These are phyloP conservation scores for Heliconius hewitsoni DNA, from an alignment of 1,140 invertebrate genomes.

Conservation along the genomic window DNA sequence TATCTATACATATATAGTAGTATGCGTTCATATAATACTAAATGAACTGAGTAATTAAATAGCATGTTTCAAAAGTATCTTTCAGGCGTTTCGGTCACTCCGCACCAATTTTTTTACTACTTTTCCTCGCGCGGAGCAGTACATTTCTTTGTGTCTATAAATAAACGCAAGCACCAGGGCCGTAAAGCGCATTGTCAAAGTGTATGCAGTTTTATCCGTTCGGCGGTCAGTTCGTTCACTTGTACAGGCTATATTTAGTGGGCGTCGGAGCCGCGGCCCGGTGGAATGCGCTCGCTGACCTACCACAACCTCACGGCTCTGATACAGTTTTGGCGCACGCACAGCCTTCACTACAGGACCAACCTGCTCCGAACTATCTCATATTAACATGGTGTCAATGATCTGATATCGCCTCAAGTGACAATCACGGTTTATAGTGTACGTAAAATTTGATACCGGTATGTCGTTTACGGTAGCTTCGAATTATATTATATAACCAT, in stretches of 20 bases:
- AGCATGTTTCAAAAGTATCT: not conserved
- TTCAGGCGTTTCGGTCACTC: not conserved
- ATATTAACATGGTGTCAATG: constrained; percentile 24
- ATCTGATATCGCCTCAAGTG: constrained; percentile 20
- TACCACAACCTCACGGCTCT: constrained; percentile 64
- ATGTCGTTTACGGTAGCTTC: too few species aligned
- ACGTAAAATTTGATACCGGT: not conserved
- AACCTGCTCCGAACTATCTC: constrained; percentile 37
- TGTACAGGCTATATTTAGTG: constrained; percentile 70
- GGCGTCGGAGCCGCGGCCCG: constrained; percentile 48
- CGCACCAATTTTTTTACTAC: not conserved
- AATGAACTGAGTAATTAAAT: not conserved
- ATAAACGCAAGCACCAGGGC: constrained; percentile 25
- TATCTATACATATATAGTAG: not conserved
- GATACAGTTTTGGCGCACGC: constrained; percentile 64
- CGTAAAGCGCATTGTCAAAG: constrained; percentile 35
- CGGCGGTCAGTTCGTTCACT: constrained; percentile 68
- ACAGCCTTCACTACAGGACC: constrained; percentile 39
- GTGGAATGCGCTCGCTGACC: constrained; percentile 72
- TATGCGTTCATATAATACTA: not conserved
- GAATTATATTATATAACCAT: too few species aligned
- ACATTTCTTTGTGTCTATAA: constrained; percentile 33
- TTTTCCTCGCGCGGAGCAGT: constrained; percentile 3
- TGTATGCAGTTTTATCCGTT: constrained; percentile 38
- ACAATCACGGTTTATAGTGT: constrained; percentile 8